Evolutionary conservation across 2,888 invertebrate species (phyloP).

Genomic region (Drosophila austrosaltans): DNA sequence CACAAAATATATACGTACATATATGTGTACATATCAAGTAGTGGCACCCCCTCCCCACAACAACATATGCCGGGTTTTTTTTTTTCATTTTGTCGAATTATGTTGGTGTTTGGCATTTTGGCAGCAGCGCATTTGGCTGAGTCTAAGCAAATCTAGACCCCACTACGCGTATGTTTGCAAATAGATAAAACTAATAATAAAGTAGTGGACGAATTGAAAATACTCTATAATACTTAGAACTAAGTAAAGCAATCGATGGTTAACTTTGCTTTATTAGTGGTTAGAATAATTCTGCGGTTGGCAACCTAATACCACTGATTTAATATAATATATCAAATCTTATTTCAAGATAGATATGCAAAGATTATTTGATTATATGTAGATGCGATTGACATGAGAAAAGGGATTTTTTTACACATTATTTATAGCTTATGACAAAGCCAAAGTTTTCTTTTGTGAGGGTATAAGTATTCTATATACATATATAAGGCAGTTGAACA

Average conservation of each 20-base stretch:
- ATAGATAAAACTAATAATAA: background rate
- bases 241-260: background rate
- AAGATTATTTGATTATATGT: no score
- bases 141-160: slow-evolving; percentile 8
- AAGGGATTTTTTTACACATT: no score
- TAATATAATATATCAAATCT: background rate
- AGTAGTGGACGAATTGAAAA: background rate
- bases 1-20: background rate
- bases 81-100: background rate
- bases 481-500: no score
- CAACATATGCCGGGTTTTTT: slow-evolving; percentile 2
- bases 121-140: background rate
- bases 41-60: background rate
- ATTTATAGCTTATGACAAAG: no score
- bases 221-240: background rate
- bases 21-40: no score
- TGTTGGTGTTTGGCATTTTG: slow-evolving; percentile 26
- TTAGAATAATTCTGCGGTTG: background rate
- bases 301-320: background rate
- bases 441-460: no score
- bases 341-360: background rate
- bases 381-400: no score
- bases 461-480: no score
- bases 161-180: slow-evolving; percentile 3
- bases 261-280: no score